A percentile compares a stretch with the other conserved stretches of the same genome.
These are phyloP conservation scores for Trichonephila clavipes DNA, from an alignment of 1,140 invertebrate genomes.

Conservation along the genomic window DNA sequence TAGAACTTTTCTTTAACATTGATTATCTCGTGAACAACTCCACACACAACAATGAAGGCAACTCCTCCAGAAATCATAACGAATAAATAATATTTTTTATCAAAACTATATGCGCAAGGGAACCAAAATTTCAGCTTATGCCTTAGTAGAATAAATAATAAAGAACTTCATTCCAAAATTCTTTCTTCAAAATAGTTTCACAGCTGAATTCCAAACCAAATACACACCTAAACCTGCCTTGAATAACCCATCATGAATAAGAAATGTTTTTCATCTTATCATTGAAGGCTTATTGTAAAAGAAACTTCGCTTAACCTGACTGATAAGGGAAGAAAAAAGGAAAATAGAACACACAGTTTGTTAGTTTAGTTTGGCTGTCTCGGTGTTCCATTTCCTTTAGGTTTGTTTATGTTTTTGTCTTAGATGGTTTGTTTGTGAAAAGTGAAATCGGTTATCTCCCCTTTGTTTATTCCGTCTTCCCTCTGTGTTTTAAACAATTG, in stretches of 20 bases:
- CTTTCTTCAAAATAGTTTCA: not conserved
- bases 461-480: not conserved
- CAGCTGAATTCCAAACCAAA: not conserved
- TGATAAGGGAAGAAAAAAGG: not conserved
- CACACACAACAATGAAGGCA: no score
- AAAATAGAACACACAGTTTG: slow-evolving; percentile 22
- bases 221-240: not conserved
- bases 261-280: slow-evolving; percentile 3
- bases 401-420: not conserved
- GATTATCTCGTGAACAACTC: no score
- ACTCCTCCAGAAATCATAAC: no score
- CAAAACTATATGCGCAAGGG: not conserved
- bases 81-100: no score
- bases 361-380: not conserved
- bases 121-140: not conserved
- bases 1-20: no score
- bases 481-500: not conserved
- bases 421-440: not conserved
- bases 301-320: not conserved
- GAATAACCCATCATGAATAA: slow-evolving; percentile 24
- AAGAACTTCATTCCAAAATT: not conserved
- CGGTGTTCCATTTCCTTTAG: not conserved
- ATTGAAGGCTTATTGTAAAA: slow-evolving; percentile 33
- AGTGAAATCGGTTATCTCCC: not conserved
- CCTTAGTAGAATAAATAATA: not conserved